Evolutionary conservation across 2,797 vertebrate genomes (phyloP), one percentile per base, ranked within the genome.

Genomic region (Chaetophractus vellerosus): DNA sequence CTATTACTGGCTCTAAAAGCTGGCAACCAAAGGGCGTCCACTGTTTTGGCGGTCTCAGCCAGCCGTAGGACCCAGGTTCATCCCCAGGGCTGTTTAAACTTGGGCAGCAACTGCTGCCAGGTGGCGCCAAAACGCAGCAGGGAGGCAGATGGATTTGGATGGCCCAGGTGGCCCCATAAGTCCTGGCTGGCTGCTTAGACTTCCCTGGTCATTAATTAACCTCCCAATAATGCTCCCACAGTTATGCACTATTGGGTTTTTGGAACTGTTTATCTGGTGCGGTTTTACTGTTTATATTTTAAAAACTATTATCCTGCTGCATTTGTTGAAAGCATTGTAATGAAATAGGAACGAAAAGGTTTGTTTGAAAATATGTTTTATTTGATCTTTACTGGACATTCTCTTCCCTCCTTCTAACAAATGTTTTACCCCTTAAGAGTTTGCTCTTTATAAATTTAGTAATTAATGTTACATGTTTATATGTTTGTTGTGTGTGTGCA

Each of bases 391-490:
- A 59, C 41, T 61, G 38, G 24, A 69, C 0, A 86, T 3, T 69
- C 16, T 92, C 81, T 84, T 91, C 26, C 9, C 50, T 83, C 52
- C 38, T 38, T 95, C 26, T 61, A 55, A 63, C 16, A 88, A 55
- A 41, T 52, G 4, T 87, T 80, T 48, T 48, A 14, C 28, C 24
- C 41, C 26, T 16, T 41, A 83, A 15, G 79, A 88, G 31, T 69
- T 91, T 18, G 38, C 28, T 64, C n/a, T 81, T 5, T 59, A 28
- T 81, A 78, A 52, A 16, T 82, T 86, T 82, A 82, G 10, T 69
- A 88, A 74, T 84, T 75, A 55, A 69, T 72, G 59, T 68, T 93
- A 50, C 76, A 9, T 90, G 6, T 76, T 10, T 80, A 28, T 87
- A 2, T 78, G 14, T 76, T 16, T 19, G 6, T 18, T 18, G 41